phyloP scores from a whole-genome alignment of 2,797 vertebrate species.

The Anas capensis region DNA sequence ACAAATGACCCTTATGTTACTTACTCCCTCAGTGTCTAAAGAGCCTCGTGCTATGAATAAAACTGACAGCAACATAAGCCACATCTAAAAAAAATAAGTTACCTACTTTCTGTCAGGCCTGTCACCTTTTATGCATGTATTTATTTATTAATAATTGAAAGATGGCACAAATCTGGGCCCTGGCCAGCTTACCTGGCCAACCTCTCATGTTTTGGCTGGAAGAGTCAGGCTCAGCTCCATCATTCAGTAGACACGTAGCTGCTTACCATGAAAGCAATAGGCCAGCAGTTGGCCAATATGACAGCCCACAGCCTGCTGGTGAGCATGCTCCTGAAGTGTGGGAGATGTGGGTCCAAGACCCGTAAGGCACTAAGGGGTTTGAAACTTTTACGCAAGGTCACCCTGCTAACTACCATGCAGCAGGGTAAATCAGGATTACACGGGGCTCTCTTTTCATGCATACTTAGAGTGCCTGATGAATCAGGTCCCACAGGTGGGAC shows the following conservation, averaged over 20 bases:
- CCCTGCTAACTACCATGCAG: background rate
- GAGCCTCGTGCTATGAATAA: background rate
- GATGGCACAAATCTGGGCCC: background rate
- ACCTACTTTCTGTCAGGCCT: background rate
- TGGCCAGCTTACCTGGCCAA: background rate
- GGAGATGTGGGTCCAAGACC: fast-evolving
- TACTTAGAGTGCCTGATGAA: background rate
- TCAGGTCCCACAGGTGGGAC: background rate
- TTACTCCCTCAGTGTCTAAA: background rate
- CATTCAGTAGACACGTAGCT: background rate
- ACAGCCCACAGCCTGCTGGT: background rate
- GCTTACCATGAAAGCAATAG: background rate
- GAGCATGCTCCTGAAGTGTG: fast-evolving
- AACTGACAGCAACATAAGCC: background rate
- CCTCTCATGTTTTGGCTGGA: background rate
- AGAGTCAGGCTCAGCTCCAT: background rate
- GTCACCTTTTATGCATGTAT: too few relatives aligned
- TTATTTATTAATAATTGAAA: background rate
- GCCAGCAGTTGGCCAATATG: fast-evolving
- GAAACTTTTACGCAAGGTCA: background rate
- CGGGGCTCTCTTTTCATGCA: background rate
- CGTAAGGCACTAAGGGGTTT: background rate
- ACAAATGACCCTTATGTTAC: background rate
- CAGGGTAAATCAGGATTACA: background rate
- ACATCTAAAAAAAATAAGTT: background rate